phyloP scores from a whole-genome alignment of 2,113 vertebrate species.

The Callospermophilus lateralis region DNA sequence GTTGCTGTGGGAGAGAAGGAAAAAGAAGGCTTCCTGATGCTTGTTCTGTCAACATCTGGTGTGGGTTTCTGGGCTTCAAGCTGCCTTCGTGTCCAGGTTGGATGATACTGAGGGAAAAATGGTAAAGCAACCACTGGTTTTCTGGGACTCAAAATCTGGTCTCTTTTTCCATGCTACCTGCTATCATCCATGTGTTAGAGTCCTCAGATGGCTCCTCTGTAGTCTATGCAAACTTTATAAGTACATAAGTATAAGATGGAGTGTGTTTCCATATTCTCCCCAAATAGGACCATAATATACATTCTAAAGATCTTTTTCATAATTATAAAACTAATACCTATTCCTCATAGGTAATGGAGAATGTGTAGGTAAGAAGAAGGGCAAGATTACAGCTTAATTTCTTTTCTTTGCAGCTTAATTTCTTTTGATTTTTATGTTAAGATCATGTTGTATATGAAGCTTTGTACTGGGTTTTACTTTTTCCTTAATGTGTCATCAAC shows the following conservation, averaged over 20 bases:
- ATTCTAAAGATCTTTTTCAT: not conserved
- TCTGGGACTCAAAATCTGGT: not conserved
- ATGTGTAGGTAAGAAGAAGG: not conserved
- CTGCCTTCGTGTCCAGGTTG: not conserved
- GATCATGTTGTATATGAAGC: not conserved
- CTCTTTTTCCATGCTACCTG: not conserved
- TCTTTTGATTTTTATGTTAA: slow-evolving; percentile 13
- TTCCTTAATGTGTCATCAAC: not conserved
- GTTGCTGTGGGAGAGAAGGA: not conserved
- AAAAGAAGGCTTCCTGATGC: not conserved
- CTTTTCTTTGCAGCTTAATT: not conserved
- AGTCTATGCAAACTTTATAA: not conserved
- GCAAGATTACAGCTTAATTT: not conserved
- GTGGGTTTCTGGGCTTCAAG: not conserved
- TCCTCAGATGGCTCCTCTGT: not conserved
- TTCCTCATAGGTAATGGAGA: not conserved
- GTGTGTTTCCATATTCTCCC: not conserved
- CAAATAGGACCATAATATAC: not conserved
- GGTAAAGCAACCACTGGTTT: not conserved
- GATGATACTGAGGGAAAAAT: not conserved
- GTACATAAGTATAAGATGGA: too few species aligned
- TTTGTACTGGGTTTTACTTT: not conserved
- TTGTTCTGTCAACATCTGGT: not conserved
- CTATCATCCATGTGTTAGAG: not conserved
- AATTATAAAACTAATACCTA: not conserved